Base-by-base conservation (phyloP, 2,113 vertebrate genomes). In the Ceratotherium simum region DNA sequence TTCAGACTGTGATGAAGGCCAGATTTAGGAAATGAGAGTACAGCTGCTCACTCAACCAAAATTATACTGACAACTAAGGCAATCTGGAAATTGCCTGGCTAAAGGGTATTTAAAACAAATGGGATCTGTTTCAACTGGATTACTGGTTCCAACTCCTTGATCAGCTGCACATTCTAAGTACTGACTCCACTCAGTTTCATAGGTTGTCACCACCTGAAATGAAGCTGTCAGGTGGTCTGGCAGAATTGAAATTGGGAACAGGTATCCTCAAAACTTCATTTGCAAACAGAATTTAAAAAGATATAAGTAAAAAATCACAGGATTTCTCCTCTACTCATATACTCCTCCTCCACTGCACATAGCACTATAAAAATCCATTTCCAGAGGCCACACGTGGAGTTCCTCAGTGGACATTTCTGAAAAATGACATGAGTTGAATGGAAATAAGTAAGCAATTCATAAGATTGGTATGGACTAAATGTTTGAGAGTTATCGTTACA, bases 21-120 rank as follows among this genome's bases (percentile, higher is more conserved):
- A 97, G 95, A 96, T 90, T 94, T 92, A 97, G 85, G 81, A 96
- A 96, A 73, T 36, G 60, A 96, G 36, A 94, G 39, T 78, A 93
- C 29, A 88, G 85, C 76, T 97, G 81, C 60, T 95, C 72, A 79
- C 54, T 64, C 36, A 54, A 88, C 69, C 86, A 95, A 95, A 95
- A 96, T 95, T 72, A 96, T 46, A 82, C 56, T 51, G 90, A 91
- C 67, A 96, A 88, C 67, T 73, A 78, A 87, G 90, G 70, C 88
- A 90, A 84, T 81, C 42, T 85, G 75, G 48, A 95, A 92, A 23
- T 70, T 97, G 58, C 85, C 84, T 94, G 42, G 58, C 81, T 92
- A 90, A 90, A 84, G 67, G 65, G 46, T 36, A 95, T 90, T 95
- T 84, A 75, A 85, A 95, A 78, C 85, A 94, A 95, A 96, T 60